A percentile compares a stretch with the other conserved stretches of the same genome.
phyloP scores from a whole-genome alignment of 2,888 invertebrate species.

The Latrodectus hesperus region DNA sequence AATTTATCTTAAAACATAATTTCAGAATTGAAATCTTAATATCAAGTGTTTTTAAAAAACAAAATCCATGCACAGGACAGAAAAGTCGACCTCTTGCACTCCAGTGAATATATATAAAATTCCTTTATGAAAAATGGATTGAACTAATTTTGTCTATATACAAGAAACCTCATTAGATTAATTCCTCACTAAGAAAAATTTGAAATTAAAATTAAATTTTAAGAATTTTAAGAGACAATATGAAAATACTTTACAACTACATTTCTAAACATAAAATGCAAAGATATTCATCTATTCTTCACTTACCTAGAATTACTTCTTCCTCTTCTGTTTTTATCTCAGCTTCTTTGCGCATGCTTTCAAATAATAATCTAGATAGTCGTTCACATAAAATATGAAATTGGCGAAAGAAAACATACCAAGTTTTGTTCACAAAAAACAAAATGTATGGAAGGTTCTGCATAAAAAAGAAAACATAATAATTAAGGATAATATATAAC shows the following conservation, averaged over 20 bases:
- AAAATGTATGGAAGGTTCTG: slow-evolving; percentile 82
- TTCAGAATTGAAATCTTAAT: no score
- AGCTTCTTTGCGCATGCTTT: slow-evolving; percentile 22
- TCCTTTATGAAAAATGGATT: no score
- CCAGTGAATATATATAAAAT: no score
- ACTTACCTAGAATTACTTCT: background rate
- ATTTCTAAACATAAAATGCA: background rate
- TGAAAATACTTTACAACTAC: background rate
- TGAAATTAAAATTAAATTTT: no score
- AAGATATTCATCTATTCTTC: background rate
- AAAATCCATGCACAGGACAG: no score
- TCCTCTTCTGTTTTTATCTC: background rate
- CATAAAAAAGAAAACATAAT: slow-evolving; percentile 70
- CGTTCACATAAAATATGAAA: slow-evolving; percentile 95
- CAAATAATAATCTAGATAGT: slow-evolving; percentile 79
- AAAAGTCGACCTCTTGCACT: no score
- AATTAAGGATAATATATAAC: no score
- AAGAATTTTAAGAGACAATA: background rate
- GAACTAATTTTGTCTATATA: no score
- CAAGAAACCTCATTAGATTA: no score
- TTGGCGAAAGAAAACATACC: slow-evolving; percentile 96
- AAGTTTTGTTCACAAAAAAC: slow-evolving; percentile 95
- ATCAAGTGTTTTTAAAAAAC: no score
- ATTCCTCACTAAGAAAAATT: no score
- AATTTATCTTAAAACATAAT: no score